These are phyloP conservation scores for Hemiprocne comata DNA, from an alignment of 2,113 vertebrate species.

Conservation along the genomic window DNA sequence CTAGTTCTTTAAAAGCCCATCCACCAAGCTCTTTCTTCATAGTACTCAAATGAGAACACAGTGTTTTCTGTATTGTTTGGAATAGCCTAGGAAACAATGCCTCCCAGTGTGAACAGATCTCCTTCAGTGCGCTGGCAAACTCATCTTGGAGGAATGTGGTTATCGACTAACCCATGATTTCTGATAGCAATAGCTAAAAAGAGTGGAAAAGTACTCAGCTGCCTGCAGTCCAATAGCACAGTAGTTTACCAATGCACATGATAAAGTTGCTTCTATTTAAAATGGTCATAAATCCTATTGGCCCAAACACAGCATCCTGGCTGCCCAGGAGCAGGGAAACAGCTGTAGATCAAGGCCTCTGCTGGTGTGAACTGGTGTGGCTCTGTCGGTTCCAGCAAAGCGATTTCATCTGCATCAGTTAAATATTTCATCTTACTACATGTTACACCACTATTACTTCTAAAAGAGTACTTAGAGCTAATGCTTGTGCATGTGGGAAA, in stretches of 20 bases:
- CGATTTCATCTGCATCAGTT: background rate
- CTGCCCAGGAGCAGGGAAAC: background rate
- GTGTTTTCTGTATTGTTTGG: constrained; percentile 58
- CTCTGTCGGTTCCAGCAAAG: background rate
- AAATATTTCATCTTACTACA: constrained; percentile 10
- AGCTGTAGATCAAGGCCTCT: background rate
- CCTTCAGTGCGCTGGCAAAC: constrained; percentile 40
- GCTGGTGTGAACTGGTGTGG: background rate
- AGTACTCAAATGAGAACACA: constrained; percentile 23
- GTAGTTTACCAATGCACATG: background rate
- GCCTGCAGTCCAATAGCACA: background rate
- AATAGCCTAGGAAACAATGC: constrained; percentile 54
- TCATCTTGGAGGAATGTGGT: constrained; percentile 53
- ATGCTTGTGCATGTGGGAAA: constrained; percentile 19
- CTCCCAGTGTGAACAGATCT: constrained; percentile 45
- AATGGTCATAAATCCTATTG: constrained; percentile 24
- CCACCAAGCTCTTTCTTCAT: constrained; percentile 10
- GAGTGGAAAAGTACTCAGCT: constrained; percentile 54
- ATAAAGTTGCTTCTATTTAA: constrained; percentile 46
- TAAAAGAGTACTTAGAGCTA: background rate
- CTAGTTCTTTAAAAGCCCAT: constrained; percentile 34
- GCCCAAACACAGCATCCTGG: background rate
- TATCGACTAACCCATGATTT: constrained; percentile 46
- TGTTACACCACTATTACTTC: background rate
- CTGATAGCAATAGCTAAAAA: constrained; percentile 53